Evolutionary conservation across 2,888 invertebrate species (phyloP), one percentile per base, ranked within the genome.

Genomic region (Tenthredo distinguenda): DNA sequence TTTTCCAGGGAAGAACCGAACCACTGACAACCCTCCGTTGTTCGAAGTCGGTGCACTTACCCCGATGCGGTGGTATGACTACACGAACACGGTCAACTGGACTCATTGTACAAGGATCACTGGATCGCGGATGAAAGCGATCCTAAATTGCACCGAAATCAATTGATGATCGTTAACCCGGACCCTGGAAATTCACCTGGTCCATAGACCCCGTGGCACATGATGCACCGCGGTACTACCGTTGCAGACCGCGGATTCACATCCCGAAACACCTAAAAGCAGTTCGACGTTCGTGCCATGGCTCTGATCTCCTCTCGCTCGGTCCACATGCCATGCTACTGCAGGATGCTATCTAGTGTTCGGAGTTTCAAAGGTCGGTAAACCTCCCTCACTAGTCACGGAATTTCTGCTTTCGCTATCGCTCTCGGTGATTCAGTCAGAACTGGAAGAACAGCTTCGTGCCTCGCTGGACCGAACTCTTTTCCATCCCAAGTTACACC

Each of bases 191-290:
- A 21, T 62, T 6, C 6, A 26, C 6, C 58, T 15, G 0, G n/a
- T 21, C 5, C 10, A 50, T 40, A n/a, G 58, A 37, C 26, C 37
- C 26, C 62, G 2, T 26, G 58, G 58, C 12, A 3, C 50, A 55
- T 7, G 50, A 55, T 77, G 15, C 55, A n/a, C 55, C 6, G n/a
- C n/a, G 55, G n/a, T n/a, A 2, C 6, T 7, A n/a, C n/a, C 7
- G n/a, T 55, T 55, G 1, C 34, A 50, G 34, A 77, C 77, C 50
- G 55, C 31, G n/a, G n/a, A 77, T 77, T 77, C 77, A 77, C 50
- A 55, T 77, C 77, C n/a, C 18, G 50, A 55, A 77, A 77, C 50
- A 77, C 55, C 55, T 77, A 18, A 77, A 77, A 77, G 77, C 77
- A 50, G 55, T 18, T 74, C 21, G 43, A 12, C 68, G 68, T 40